Conservation (phyloP, 2,888 invertebrate species). For the Oxystoma pomonae region DNA sequence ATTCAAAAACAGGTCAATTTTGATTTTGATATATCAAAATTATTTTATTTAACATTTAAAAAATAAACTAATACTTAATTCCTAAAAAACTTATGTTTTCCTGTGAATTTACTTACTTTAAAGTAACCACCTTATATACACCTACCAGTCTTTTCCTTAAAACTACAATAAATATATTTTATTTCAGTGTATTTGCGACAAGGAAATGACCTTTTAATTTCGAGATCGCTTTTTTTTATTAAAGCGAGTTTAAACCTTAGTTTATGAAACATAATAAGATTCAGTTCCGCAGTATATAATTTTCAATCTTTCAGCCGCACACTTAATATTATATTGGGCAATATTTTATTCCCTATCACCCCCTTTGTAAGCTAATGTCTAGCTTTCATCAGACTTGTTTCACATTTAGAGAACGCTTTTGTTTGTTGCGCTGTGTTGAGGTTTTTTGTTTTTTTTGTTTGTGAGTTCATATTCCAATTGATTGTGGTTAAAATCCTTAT, state of each 20-base stretch:
- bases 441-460: slow-evolving; percentile 34
- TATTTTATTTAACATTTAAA: too few species aligned
- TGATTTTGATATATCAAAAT: too few species aligned
- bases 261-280: slow-evolving; percentile 39
- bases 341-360: slow-evolving; percentile 34
- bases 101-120: too few species aligned
- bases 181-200: background rate
- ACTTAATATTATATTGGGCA: slow-evolving; percentile 37
- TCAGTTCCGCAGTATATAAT: slow-evolving; percentile 36
- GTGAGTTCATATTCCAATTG: slow-evolving; percentile 35
- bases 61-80: too few species aligned
- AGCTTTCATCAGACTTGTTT: slow-evolving; percentile 38
- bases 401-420: slow-evolving; percentile 29
- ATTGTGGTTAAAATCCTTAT: slow-evolving; percentile 35
- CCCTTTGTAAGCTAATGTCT: slow-evolving; percentile 41
- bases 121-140: too few species aligned
- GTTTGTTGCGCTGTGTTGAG: slow-evolving; percentile 33
- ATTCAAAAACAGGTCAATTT: too few species aligned
- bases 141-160: too few species aligned
- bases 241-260: slow-evolving; percentile 40
- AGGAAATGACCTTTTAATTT: slow-evolving; percentile 16
- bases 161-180: too few species aligned
- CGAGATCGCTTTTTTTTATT: slow-evolving; percentile 38
- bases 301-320: slow-evolving; percentile 35
- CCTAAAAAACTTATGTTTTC: too few species aligned